Evolutionary conservation across 2,888 invertebrate genomes (phyloP), one percentile per base, ranked within the genome.

Genomic region (Seira musarum): DNA sequence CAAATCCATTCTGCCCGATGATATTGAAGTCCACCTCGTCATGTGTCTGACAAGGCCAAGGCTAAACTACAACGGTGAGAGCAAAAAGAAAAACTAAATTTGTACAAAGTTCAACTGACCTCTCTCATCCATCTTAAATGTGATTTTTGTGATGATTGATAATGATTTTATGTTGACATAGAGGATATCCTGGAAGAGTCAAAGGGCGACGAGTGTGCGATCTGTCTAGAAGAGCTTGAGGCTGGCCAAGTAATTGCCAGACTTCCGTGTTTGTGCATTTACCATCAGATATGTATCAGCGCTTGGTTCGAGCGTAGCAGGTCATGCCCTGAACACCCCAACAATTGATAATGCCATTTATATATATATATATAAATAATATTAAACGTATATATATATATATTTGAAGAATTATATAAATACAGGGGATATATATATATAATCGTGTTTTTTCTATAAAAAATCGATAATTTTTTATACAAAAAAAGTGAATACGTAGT

Each of bases 11-110:
- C 92, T 98, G 90, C 97, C 98, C 87, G 98, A 99, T 91, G 98
- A 99, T 91, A 96, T 98, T 89, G 99, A 99, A 92, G 96, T 97
- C 92, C 99, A 99, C 91, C 93, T 99, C 90, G 97, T 99, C 89
- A 97, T 99, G 95, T 99, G 99, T 93, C 94, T 99, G 91, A 99
- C 99, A 88, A 96, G 98, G 92, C 99, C 99, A 88, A 93, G 97
- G 90, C 96, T 99, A 89, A 97, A 95, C 88, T 99, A 99, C 91
- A 99, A 99, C 92, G 98, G 98, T 98, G 89, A 91, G 22, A 15
- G 53, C 15, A 17, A 10, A 13, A 13, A 60, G 6, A 6, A 13
- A 17, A n/a, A 60, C 60, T 60, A 60, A 60, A 60, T 19, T n/a
- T 15, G 17, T n/a, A n/a, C n/a, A n/a, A n/a, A n/a, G n/a, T n/a